Evolutionary conservation across 2,888 invertebrate species (phyloP).

Genomic region (Camptogramma bilineatum): DNA sequence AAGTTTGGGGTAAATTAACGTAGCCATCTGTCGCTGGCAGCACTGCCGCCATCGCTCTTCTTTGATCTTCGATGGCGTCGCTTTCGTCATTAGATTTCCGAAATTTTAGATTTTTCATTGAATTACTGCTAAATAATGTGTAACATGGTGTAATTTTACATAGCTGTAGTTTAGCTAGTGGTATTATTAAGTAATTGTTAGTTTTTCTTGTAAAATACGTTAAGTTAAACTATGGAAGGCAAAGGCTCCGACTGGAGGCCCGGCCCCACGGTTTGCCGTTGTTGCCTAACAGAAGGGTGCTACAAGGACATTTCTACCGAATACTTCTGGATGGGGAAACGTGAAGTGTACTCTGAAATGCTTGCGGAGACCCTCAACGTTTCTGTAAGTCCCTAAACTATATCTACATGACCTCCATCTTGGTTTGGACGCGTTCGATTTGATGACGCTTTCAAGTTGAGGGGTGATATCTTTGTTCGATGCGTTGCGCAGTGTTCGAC

Average conservation of each 20-base stretch:
- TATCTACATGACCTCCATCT: slow-evolving; percentile 34
- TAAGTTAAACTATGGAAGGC: slow-evolving; percentile 65
- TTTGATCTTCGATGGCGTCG: slow-evolving; percentile 42
- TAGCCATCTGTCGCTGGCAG: no score
- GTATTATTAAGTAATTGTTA: slow-evolving; percentile 49
- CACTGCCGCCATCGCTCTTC: slow-evolving; percentile 13
- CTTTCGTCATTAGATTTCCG: slow-evolving; percentile 14
- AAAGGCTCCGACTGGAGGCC: slow-evolving; percentile 77
- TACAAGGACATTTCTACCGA: slow-evolving; percentile 82
- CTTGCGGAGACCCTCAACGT: slow-evolving; percentile 70
- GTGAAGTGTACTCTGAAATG: slow-evolving; percentile 80
- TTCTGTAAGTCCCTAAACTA: slow-evolving; percentile 57
- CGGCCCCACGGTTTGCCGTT: slow-evolving; percentile 77
- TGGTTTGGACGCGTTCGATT: slow-evolving; percentile 44
- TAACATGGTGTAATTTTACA: slow-evolving; percentile 39
- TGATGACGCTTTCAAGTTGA: slow-evolving; percentile 52
- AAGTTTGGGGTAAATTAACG: no score
- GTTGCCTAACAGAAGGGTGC: slow-evolving; percentile 77
- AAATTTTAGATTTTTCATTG: slow-evolving; percentile 15
- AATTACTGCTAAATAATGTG: slow-evolving; percentile 12
- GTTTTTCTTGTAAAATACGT: slow-evolving; percentile 59
- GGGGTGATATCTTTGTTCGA: slow-evolving; percentile 41
- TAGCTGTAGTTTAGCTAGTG: slow-evolving; percentile 43
- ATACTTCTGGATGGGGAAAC: slow-evolving; percentile 83
- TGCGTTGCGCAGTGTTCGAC: slow-evolving; percentile 26